phyloP scores from a whole-genome alignment of 2,888 invertebrate genomes.

The Pachycephus smyrnensis region DNA sequence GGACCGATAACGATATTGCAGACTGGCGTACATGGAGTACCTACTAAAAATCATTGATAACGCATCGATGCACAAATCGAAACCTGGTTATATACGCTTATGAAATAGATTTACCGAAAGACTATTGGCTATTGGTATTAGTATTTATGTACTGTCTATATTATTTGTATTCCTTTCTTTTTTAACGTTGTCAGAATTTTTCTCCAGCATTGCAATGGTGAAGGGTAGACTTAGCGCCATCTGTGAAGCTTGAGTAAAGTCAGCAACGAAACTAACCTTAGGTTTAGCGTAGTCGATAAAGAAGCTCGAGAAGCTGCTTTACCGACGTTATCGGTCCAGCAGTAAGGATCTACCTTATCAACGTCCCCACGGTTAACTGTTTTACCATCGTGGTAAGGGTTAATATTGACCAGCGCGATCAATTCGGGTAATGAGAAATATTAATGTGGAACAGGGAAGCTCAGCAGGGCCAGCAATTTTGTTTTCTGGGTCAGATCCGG shows the following conservation, averaged over 20 bases:
- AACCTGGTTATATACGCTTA: background rate
- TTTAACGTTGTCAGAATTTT: background rate
- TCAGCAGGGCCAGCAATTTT: background rate
- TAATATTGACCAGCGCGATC: background rate
- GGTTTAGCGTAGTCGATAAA: background rate
- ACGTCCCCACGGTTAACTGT: background rate
- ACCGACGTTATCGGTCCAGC: background rate
- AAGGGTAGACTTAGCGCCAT: background rate
- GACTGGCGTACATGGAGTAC: background rate
- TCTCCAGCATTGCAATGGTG: background rate
- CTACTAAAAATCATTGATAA: background rate
- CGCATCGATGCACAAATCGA: conserved; percentile 6
- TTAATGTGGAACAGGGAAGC: background rate
- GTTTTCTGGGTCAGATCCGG: background rate
- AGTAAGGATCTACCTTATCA: background rate
- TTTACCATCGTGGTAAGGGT: background rate
- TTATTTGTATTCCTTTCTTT: background rate
- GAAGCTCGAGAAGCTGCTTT: background rate
- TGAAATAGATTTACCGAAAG: background rate
- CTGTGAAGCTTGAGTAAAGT: background rate
- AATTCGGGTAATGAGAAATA: background rate
- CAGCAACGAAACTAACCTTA: background rate
- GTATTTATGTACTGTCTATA: background rate
- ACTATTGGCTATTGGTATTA: background rate
- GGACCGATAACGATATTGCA: conserved; percentile 38